Percentiles rank a stretch among this genome's conserved stretches.
phyloP scores from a whole-genome alignment of 2,888 invertebrate species.

The Leuctra nigra region DNA sequence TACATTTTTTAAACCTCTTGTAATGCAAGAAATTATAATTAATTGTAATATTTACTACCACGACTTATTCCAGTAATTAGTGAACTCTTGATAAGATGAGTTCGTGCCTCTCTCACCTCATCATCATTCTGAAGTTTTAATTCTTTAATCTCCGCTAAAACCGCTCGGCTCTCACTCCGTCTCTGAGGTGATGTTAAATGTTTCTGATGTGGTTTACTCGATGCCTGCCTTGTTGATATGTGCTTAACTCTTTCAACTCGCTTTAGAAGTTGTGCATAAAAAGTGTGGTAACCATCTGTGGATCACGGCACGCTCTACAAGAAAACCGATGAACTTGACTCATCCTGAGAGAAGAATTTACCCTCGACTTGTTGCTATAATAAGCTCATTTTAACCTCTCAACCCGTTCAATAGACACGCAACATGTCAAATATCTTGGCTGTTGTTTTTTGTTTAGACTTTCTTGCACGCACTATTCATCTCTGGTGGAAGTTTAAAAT shows the following conservation, averaged over 20 bases:
- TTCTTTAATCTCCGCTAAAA: background rate
- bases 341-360: background rate
- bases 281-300: slow-evolving; percentile 1
- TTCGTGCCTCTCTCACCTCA: background rate
- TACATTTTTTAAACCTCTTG: too few relatives aligned
- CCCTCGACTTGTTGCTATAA: background rate
- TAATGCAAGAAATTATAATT: too few relatives aligned
- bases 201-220: slow-evolving; percentile 10
- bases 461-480: too few relatives aligned
- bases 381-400: slow-evolving; percentile 15
- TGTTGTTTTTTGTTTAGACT: too few relatives aligned
- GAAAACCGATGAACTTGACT: background rate
- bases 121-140: background rate
- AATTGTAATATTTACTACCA: too few relatives aligned
- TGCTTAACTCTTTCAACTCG: background rate
- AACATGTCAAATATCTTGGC: too few relatives aligned
- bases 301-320: background rate
- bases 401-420: slow-evolving; percentile 4
- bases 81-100: background rate
- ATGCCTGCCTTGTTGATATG: background rate
- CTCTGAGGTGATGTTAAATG: slow-evolving; percentile 13
- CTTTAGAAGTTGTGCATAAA: background rate
- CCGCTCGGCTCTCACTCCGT: background rate
- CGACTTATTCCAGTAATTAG: too few relatives aligned
- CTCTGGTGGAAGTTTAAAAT: too few relatives aligned